Conservation (phyloP, 1,140 invertebrate species). For the Maniola jurtina region DNA sequence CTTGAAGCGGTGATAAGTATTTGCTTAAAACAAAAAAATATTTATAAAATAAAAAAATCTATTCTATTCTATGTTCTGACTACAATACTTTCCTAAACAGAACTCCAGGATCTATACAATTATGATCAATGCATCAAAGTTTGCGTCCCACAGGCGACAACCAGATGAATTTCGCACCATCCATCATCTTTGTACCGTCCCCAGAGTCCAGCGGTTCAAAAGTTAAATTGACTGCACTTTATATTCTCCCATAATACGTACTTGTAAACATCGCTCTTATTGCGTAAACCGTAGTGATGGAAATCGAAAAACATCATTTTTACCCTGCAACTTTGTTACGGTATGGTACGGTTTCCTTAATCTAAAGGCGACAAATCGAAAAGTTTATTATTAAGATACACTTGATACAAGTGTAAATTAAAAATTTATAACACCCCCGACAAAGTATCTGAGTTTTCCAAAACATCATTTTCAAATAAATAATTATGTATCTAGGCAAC, state of each 20-base stretch:
- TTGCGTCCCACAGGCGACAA: slow-evolving; percentile 22
- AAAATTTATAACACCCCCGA: too few species aligned
- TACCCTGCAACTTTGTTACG: background rate
- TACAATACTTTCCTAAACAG: background rate
- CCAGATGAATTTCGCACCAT: slow-evolving; percentile 30
- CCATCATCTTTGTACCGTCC: slow-evolving; percentile 23
- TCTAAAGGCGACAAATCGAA: slow-evolving; percentile 13
- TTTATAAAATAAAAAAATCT: too few species aligned
- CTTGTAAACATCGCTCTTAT: background rate
- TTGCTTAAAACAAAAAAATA: too few species aligned
- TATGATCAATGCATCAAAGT: slow-evolving; percentile 23
- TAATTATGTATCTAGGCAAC: too few species aligned
- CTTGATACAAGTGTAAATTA: too few species aligned
- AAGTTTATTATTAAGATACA: slow-evolving; percentile 8
- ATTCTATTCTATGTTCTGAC: too few species aligned
- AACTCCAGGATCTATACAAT: slow-evolving; percentile 14
- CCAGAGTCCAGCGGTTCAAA: slow-evolving; percentile 24
- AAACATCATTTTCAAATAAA: too few species aligned
- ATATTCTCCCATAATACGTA: background rate
- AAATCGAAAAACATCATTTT: slow-evolving; percentile 3
- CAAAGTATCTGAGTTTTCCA: too few species aligned
- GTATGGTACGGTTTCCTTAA: background rate
- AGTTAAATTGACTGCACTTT: slow-evolving; percentile 32
- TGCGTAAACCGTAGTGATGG: background rate
- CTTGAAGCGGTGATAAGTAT: too few species aligned